phyloP scores from a whole-genome alignment of 2,113 vertebrate genomes.

The Machaerirhynchus nigripectus region DNA sequence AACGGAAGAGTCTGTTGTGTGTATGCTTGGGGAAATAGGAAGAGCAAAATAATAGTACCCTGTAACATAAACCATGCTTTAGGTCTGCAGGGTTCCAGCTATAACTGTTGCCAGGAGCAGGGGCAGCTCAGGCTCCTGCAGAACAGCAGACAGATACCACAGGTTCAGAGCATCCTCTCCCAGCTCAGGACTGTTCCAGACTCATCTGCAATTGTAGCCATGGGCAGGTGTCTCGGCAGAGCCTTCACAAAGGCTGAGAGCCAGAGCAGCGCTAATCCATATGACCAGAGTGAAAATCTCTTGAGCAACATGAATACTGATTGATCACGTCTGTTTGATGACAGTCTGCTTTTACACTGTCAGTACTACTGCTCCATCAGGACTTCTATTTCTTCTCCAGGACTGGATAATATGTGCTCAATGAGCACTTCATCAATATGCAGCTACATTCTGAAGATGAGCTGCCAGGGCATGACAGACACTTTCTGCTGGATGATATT shows the following conservation, averaged over 20 bases:
- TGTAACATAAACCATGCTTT: background rate
- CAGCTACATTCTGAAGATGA: background rate
- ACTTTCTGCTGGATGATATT: background rate
- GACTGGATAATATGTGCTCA: background rate
- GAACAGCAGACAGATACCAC: background rate
- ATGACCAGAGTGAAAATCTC: background rate
- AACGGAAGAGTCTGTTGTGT: fast-evolving
- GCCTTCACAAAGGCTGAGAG: background rate
- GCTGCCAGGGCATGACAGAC: background rate
- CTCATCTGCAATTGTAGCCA: background rate
- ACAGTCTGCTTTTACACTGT: background rate
- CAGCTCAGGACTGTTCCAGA: background rate
- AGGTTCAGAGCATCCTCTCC: background rate
- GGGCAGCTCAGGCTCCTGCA: background rate
- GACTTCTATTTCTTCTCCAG: background rate
- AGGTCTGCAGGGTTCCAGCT: background rate
- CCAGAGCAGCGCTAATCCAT: fast-evolving
- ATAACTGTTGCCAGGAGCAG: background rate
- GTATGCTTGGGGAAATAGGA: background rate
- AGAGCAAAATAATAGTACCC: background rate
- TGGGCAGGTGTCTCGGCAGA: background rate
- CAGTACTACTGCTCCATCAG: background rate
- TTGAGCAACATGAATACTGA: background rate
- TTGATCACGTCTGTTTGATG: background rate
- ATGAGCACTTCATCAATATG: background rate